Evolutionary conservation across 1,140 invertebrate genomes (phyloP), one percentile per base, ranked within the genome.

Genomic region (Hesperophylax magnus): DNA sequence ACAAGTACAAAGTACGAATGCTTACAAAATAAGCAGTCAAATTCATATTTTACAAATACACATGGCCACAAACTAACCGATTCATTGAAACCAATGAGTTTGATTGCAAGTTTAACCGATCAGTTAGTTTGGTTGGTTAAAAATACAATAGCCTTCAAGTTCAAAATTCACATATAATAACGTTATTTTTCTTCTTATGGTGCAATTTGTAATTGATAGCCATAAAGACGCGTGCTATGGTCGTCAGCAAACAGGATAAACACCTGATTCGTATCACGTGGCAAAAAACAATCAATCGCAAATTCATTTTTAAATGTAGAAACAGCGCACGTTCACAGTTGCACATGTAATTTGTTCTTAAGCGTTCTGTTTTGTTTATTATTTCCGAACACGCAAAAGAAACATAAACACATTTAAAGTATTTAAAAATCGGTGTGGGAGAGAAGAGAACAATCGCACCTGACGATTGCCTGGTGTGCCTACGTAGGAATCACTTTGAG

Each of bases 371-470:
- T 18, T 47, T 20, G 67, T 71, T 71, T 52, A 71, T 71, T 71
- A 52, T 71, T 71, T 31, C 56, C 9, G 60, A 56, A 58, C 72
- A 60, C 56, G 72, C 72, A 54, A 75, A 75, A 75, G 72, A 54
- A 56, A 24, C 56, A 54, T 75, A 75, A 47, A 47, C 39, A 47
- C 39, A 47, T 47, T 47, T 47, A 47, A 47, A 47, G 14, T 11
- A 47, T 14, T 47, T 47, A 14, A 47, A 58, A 56, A 31, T 20
- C 72, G 20, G 72, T 3, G 20, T 53, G 56, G 22, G n/a, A 47
- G 34, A 80, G 77, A 31, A 3, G 54, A 65, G 54, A 80, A 78
- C 78, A 74, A 82, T 80, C 65, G 34, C 81, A 82, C 81, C 77
- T 82, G 81, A 82, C 69, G 54, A 11, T 15, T 56, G 61, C 61